Percentiles rank a stretch among this genome's conserved stretches.
These are phyloP conservation scores for Thecophora atra DNA, from an alignment of 2,888 invertebrate genomes.

Conservation along the genomic window DNA sequence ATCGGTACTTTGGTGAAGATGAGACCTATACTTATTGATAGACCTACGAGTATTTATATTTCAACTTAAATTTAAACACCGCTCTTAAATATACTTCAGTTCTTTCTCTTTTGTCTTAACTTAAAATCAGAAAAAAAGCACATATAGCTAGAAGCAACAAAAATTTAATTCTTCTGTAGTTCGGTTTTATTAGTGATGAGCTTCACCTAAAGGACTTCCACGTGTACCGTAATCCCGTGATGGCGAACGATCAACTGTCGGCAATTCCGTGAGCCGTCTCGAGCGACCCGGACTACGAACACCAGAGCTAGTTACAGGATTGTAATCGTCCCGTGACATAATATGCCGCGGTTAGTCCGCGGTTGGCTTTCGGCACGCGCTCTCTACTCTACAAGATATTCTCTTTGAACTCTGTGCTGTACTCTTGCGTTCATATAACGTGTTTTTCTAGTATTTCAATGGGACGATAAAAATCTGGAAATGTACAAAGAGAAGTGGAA, in stretches of 20 bases:
- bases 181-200: slow-evolving; percentile 41
- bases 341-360: slow-evolving; percentile 66
- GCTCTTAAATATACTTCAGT: too few species aligned
- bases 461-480: slow-evolving; percentile 43
- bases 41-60: too few species aligned
- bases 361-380: slow-evolving; percentile 50
- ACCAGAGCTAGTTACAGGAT: slow-evolving; percentile 74
- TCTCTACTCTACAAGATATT: slow-evolving; percentile 27
- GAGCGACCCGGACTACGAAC: slow-evolving; percentile 70
- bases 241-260: slow-evolving; percentile 90
- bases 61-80: too few species aligned
- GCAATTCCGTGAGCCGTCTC: slow-evolving; percentile 77
- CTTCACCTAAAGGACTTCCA: slow-evolving; percentile 69
- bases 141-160: too few species aligned
- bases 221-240: slow-evolving; percentile 79
- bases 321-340: slow-evolving; percentile 68
- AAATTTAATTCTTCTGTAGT: not conserved
- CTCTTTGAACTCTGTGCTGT: slow-evolving; percentile 29
- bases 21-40: too few species aligned
- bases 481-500: slow-evolving; percentile 42
- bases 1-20: too few species aligned
- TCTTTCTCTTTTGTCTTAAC: too few species aligned
- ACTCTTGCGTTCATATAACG: slow-evolving; percentile 25
- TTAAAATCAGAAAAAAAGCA: too few species aligned
- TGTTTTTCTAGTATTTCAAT: slow-evolving; percentile 22